These are phyloP conservation scores for Cynaeus angustus DNA, from an alignment of 2,888 invertebrate genomes.

Conservation along the genomic window DNA sequence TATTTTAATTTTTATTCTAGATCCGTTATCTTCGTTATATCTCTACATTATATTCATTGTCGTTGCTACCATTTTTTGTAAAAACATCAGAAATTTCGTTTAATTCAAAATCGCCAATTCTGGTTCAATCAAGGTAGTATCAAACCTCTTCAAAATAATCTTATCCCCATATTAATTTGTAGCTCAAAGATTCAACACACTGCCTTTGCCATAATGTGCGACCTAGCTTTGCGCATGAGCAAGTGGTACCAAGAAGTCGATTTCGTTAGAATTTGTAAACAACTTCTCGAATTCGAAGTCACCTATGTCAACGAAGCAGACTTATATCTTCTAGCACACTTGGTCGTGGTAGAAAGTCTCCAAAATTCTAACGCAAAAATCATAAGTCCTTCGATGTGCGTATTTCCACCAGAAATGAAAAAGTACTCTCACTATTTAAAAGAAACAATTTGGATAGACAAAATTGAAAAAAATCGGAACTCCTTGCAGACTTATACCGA, in stretches of 20 bases:
- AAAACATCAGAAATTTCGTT: neutral
- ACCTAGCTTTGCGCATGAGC: neutral
- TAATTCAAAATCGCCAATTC: neutral
- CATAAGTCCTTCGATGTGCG: neutral
- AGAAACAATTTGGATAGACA: neutral
- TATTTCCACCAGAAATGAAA: neutral
- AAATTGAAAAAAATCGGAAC: neutral
- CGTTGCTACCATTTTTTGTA: neutral
- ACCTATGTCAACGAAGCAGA: neutral
- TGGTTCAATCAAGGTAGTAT: neutral
- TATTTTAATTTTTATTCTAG: neutral
- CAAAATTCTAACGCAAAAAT: neutral
- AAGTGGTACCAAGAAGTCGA: neutral
- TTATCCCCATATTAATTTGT: neutral
- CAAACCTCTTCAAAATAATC: no score
- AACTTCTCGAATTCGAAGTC: neutral
- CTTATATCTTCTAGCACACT: neutral
- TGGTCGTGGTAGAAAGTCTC: neutral
- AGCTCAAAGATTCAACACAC: neutral
- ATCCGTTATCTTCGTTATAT: neutral
- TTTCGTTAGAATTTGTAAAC: neutral
- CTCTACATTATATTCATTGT: neutral
- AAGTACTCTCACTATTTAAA: neutral
- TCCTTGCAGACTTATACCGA: neutral
- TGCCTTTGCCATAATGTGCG: neutral